A percentile compares a stretch with the other conserved stretches of the same genome.
Conservation (phyloP, 2,888 invertebrate genomes). For the Pharmacophagus antenor region DNA sequence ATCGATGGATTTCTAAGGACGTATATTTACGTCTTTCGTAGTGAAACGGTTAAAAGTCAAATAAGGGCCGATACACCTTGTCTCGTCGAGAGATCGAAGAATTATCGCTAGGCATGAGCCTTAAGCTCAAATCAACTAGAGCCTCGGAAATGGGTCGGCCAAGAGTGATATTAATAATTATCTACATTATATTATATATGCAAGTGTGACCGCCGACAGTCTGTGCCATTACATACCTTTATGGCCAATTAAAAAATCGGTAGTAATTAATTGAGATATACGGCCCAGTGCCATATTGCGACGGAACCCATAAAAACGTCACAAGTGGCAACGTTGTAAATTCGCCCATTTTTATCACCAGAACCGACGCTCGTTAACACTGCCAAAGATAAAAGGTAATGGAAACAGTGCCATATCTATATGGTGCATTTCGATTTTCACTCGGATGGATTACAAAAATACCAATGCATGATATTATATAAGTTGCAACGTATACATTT, state of each 20-base stretch:
- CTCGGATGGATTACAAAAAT: background rate
- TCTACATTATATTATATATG: too few relatives aligned
- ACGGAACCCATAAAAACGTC: constrained; percentile 16
- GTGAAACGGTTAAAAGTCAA: too few relatives aligned
- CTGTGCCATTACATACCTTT: background rate
- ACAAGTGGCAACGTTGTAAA: constrained; percentile 24
- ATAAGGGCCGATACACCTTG: too few relatives aligned
- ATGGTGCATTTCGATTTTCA: constrained; percentile 7
- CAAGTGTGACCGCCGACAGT: background rate
- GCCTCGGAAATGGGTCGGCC: too few relatives aligned
- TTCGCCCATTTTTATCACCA: constrained; percentile 24
- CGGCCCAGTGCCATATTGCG: constrained; percentile 1
- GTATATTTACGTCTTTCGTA: too few relatives aligned
- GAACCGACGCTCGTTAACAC: constrained; percentile 14
- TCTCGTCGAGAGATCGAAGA: too few relatives aligned
- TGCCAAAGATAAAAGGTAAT: constrained; percentile 22
- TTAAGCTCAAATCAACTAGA: too few relatives aligned
- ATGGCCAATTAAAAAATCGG: background rate
- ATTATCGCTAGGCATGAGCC: too few relatives aligned
- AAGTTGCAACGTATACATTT: background rate
- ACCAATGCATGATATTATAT: background rate
- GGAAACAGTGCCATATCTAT: constrained; percentile 9
- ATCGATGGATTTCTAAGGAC: too few relatives aligned
- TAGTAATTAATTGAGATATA: constrained; percentile 19
- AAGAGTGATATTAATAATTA: too few relatives aligned